phyloP scores from a whole-genome alignment of 1,140 invertebrate genomes.

The Macrobrachium rosenbergii region DNA sequence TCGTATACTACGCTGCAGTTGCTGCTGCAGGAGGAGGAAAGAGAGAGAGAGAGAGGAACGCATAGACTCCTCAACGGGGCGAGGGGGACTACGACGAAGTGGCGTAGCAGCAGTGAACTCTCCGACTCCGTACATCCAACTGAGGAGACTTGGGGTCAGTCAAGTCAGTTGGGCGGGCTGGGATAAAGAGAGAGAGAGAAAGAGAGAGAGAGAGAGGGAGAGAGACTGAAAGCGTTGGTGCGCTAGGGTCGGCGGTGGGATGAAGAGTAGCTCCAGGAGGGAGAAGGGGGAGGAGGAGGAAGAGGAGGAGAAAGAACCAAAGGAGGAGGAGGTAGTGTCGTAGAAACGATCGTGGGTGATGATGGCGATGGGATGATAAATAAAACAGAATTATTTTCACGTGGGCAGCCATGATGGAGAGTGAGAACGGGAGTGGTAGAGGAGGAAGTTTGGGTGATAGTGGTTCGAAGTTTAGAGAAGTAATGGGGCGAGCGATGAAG shows the following conservation, averaged over 20 bases:
- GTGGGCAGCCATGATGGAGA: no score
- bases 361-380: no score
- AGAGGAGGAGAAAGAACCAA: not conserved
- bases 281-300: slow-evolving; percentile 8
- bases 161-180: slow-evolving; percentile 16
- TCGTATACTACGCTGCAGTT: no score
- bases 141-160: slow-evolving; percentile 11
- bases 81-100: no score
- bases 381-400: no score
- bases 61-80: no score
- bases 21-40: no score
- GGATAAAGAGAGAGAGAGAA: not conserved
- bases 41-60: no score
- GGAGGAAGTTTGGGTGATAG: not conserved
- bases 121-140: slow-evolving; percentile 26
- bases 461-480: not conserved
- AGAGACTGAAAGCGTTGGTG: not conserved
- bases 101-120: slow-evolving; percentile 11
- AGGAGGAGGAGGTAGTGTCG: no score
- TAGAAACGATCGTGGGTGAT: no score
- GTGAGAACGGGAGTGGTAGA: not conserved
- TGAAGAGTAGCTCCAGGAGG: not conserved
- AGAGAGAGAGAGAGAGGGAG: slow-evolving; percentile 4
- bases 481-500: no score
- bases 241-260: not conserved